Evolutionary conservation across 2,888 invertebrate species (phyloP).

Genomic region (Molorchus minor): DNA sequence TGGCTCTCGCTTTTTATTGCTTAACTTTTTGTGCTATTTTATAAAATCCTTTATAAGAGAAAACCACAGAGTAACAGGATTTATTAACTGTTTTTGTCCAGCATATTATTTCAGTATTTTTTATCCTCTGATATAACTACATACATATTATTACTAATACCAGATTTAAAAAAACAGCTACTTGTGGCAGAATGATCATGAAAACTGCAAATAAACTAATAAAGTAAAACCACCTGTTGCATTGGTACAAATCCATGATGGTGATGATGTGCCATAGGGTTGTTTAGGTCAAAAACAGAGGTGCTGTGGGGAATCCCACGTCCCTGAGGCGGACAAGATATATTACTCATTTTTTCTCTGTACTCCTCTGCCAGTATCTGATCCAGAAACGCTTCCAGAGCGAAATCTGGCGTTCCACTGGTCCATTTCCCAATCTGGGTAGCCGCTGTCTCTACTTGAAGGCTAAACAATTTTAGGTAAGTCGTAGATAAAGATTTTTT

Average conservation of each 20-base stretch:
- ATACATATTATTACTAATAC: too few species aligned
- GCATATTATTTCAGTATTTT: too few species aligned
- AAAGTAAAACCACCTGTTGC: slow-evolving; percentile 71
- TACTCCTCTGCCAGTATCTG: slow-evolving; percentile 49
- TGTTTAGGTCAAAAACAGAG: slow-evolving; percentile 68
- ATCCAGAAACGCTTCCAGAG: slow-evolving; percentile 60
- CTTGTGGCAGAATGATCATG: too few species aligned
- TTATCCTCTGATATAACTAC: too few species aligned
- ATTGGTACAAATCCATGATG: slow-evolving; percentile 62
- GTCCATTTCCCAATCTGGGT: slow-evolving; percentile 63
- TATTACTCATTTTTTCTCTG: slow-evolving; percentile 57
- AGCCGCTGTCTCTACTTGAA: slow-evolving; percentile 61
- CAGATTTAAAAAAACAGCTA: too few species aligned
- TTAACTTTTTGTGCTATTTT: too few species aligned
- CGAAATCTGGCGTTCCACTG: slow-evolving; percentile 55
- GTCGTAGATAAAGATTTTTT: too few species aligned
- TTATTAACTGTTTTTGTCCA: too few species aligned
- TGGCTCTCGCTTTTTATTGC: too few species aligned
- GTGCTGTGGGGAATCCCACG: slow-evolving; percentile 60
- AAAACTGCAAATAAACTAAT: too few species aligned
- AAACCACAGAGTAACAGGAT: too few species aligned
- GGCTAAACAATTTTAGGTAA: slow-evolving; percentile 47
- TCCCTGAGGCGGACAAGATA: slow-evolving; percentile 53
- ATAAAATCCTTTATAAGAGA: too few species aligned
- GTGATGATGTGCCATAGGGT: slow-evolving; percentile 50